Conservation (phyloP, 2,797 vertebrate species). For the Pristis pectinata region DNA sequence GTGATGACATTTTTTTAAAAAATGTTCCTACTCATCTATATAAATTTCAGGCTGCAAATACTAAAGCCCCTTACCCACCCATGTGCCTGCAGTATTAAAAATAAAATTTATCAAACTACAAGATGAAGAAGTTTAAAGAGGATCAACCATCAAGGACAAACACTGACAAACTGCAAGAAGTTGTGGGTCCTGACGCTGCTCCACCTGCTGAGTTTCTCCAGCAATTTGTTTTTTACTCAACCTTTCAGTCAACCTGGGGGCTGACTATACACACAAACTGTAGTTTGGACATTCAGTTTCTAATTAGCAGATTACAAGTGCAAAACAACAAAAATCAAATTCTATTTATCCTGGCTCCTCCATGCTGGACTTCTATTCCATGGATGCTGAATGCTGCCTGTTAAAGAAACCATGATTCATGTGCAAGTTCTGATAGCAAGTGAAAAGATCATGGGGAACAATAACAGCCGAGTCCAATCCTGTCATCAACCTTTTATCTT, state of each 20-base stretch:
- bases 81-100: background rate
- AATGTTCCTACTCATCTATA: background rate
- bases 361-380: background rate
- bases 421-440: background rate
- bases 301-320: background rate
- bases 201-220: no score
- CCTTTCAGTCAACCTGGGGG: no score
- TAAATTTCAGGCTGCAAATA: background rate
- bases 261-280: background rate
- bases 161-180: background rate
- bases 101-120: background rate
- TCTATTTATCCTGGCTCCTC: slow-evolving; percentile 31
- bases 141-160: background rate
- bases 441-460: background rate
- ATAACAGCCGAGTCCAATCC: background rate
- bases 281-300: background rate
- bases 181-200: no score
- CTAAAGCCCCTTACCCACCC: background rate
- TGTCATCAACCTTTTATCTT: background rate
- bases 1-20: background rate
- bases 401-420: background rate
- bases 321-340: background rate
- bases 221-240: no score
- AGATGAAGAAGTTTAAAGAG: background rate
- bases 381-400: background rate